Evolutionary conservation across 2,888 invertebrate genomes (phyloP).

Genomic region (Alsophila aescularia): DNA sequence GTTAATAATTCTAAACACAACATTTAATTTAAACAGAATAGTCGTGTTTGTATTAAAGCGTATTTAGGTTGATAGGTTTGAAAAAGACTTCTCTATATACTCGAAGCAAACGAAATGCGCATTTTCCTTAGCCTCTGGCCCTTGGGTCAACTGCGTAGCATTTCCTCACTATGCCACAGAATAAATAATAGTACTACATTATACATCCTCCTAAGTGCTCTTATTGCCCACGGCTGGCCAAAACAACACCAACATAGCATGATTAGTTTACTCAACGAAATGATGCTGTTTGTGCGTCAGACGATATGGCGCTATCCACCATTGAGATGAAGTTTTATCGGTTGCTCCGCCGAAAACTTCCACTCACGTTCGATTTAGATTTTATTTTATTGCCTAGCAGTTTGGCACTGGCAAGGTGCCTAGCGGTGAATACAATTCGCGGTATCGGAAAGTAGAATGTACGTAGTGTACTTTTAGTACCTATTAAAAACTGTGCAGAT

Average conservation of each 20-base stretch:
- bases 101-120: background rate
- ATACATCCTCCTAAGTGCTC: background rate
- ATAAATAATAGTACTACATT: too few relatives aligned
- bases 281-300: slow-evolving; percentile 47
- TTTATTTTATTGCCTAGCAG: slow-evolving; percentile 53
- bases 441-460: background rate
- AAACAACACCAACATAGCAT: slow-evolving; percentile 15
- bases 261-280: slow-evolving; percentile 26
- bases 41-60: too few relatives aligned
- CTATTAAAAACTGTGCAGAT: too few relatives aligned
- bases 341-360: slow-evolving; percentile 52
- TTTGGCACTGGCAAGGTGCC: slow-evolving; percentile 61
- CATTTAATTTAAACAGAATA: too few relatives aligned
- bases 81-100: too few relatives aligned
- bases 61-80: too few relatives aligned
- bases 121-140: background rate
- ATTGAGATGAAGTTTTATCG: slow-evolving; percentile 30
- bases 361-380: slow-evolving; percentile 50
- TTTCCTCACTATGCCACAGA: too few relatives aligned
- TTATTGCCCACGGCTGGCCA: slow-evolving; percentile 30
- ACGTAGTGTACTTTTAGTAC: too few relatives aligned
- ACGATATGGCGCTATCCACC: slow-evolving; percentile 22
- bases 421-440: slow-evolving; percentile 25
- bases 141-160: background rate
- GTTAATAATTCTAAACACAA: too few relatives aligned